phyloP scores from a whole-genome alignment of 2,888 invertebrate species.

The Apoderus coryli region DNA sequence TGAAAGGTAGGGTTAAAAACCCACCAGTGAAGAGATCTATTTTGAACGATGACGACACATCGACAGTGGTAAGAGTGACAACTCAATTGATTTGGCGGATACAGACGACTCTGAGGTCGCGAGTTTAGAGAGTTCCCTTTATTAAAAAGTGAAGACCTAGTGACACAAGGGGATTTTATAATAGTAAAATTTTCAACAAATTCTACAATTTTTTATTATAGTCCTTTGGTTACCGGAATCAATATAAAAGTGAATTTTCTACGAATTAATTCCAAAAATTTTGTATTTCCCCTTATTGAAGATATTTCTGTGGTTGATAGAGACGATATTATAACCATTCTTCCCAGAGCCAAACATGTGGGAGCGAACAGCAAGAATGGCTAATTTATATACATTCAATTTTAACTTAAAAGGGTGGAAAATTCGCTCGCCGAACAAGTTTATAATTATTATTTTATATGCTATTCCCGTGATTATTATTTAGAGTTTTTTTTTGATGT shows the following conservation, averaged over 20 bases:
- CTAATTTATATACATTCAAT: no score
- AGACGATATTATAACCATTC: neutral
- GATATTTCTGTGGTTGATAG: constrained; percentile 1
- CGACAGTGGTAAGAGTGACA: constrained; percentile 1
- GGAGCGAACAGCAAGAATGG: no score
- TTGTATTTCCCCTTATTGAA: constrained; percentile 1
- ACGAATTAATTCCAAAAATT: constrained; percentile 3
- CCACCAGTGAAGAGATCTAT: constrained; percentile 4
- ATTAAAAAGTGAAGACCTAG: constrained; percentile 6
- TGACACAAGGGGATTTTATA: constrained; percentile 5
- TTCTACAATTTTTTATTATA: constrained; percentile 2
- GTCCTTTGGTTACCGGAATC: constrained; percentile 4
- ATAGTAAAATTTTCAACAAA: constrained; percentile 5
- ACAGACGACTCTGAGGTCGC: constrained; percentile 3
- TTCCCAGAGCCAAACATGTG: no score
- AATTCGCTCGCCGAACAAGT: no score
- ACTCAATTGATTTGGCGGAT: constrained; percentile 3
- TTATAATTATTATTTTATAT: no score
- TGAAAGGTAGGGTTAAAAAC: constrained; percentile 5
- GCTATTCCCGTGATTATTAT: no score
- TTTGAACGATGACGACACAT: constrained; percentile 4
- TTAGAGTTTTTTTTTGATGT: no score
- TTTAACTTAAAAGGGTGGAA: no score
- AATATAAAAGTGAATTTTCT: constrained; percentile 4
- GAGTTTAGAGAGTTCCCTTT: constrained; percentile 4